Base-by-base conservation (phyloP, 2,888 invertebrate species). In the Anaspis maculata region DNA sequence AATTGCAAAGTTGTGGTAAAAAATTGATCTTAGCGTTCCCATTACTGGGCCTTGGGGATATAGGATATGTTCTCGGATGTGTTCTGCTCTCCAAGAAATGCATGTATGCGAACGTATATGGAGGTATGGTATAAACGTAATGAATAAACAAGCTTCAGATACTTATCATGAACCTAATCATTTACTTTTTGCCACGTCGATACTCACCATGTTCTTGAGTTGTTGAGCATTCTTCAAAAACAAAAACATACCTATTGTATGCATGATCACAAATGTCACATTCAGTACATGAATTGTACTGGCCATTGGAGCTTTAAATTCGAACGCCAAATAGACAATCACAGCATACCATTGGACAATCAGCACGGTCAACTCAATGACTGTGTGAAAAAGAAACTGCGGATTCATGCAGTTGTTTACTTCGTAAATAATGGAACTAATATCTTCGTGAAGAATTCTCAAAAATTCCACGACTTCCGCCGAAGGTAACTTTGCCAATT, bases 291-390 rank as follows among this genome's bases (percentile, higher is more conserved):
- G 57, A 4, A 61, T 54, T 0, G 54, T 54, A 13, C 45, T 49
- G 13, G 60, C 57, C 15, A 45, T 36, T 3, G 55, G 53, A 3
- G 54, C 44, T 10, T 54, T 44, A 40, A 61, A 61, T 15, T 45
- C 46, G 31, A 58, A 62, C 3, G 59, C 59, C 24, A 61, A 40
- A 35, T 61, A 60, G 13, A 63, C 58, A 14, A 65, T 56, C 4
- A 64, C 62, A 2, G 63, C 61, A 36, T 64, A 66, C 57, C 62
- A 61, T 34, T 60, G 54, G 2, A 65, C 48, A 25, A 66, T 59
- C 15, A 65, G 35, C 3, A 61, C 56, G 1, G 54, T 50, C 28
- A 65, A 45, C 41, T 66, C 65, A 9, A 61, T 46, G 3, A 59
- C 44, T 0, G 59, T 57, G 34, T 61, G 59, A 7, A 53, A 38